Evolutionary conservation across 1,140 invertebrate species (phyloP).

Genomic region (Mya arenaria): DNA sequence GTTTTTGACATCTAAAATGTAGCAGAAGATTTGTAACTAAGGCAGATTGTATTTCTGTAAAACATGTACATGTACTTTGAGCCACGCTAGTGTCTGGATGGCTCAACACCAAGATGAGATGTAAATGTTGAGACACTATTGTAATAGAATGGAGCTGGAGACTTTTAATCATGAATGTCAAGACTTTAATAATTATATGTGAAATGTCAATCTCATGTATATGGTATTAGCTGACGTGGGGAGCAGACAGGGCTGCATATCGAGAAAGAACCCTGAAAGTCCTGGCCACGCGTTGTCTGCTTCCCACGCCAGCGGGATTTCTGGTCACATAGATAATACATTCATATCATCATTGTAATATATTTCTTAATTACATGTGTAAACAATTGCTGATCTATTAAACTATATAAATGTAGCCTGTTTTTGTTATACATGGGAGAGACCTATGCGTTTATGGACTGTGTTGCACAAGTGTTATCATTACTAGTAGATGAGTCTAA

Average conservation of each 20-base stretch:
- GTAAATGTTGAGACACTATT: not conserved
- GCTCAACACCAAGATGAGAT: too few species aligned
- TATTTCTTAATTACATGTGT: not conserved
- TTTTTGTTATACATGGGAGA: too few species aligned
- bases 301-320: not conserved
- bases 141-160: not conserved
- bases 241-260: not conserved
- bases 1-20: too few species aligned
- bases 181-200: not conserved
- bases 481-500: too few species aligned
- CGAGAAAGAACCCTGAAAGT: not conserved
- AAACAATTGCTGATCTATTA: constrained; percentile 5
- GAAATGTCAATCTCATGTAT: not conserved
- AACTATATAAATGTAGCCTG: not conserved
- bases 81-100: too few species aligned
- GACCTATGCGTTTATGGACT: too few species aligned
- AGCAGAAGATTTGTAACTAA: too few species aligned
- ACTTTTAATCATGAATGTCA: not conserved
- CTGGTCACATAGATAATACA: not conserved
- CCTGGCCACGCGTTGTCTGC: not conserved
- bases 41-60: too few species aligned
- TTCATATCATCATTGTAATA: not conserved
- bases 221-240: not conserved
- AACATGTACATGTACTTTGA: too few species aligned
- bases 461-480: too few species aligned